These are phyloP conservation scores for Rhinogobius similis DNA, from an alignment of 2,113 vertebrate species.

Conservation along the genomic window DNA sequence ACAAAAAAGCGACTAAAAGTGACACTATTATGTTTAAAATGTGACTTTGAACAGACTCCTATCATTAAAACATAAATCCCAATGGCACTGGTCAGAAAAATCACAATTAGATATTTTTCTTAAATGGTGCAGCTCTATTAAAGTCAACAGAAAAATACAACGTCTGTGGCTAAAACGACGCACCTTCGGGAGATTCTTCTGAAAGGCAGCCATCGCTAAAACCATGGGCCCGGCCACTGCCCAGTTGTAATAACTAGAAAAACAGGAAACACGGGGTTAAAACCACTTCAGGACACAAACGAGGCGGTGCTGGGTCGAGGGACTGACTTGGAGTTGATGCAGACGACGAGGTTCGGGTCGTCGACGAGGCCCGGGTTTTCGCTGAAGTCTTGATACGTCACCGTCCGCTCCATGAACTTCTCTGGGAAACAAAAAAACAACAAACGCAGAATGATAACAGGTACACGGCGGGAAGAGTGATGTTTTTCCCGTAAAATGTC, in stretches of 20 bases:
- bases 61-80: too few relatives aligned
- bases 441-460: too few relatives aligned
- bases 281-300: background rate
- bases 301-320: background rate
- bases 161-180: background rate
- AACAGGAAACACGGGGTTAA: background rate
- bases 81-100: too few relatives aligned
- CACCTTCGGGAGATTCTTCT: conserved; percentile 92
- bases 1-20: too few relatives aligned
- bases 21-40: too few relatives aligned
- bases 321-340: conserved; percentile 88
- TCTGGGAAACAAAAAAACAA: conserved; percentile 69
- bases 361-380: conserved; percentile 88
- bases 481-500: too few relatives aligned
- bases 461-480: too few relatives aligned
- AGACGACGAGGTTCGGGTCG: conserved; percentile 90
- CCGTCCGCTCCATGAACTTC: conserved; percentile 84
- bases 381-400: conserved; percentile 88
- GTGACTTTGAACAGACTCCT: too few relatives aligned
- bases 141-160: too few relatives aligned
- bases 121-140: too few relatives aligned
- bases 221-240: conserved; percentile 93
- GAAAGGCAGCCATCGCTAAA: conserved; percentile 90
- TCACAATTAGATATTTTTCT: too few relatives aligned
- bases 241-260: conserved; percentile 92